phyloP scores from a whole-genome alignment of 2,888 invertebrate species.

The Andrena fulva region DNA sequence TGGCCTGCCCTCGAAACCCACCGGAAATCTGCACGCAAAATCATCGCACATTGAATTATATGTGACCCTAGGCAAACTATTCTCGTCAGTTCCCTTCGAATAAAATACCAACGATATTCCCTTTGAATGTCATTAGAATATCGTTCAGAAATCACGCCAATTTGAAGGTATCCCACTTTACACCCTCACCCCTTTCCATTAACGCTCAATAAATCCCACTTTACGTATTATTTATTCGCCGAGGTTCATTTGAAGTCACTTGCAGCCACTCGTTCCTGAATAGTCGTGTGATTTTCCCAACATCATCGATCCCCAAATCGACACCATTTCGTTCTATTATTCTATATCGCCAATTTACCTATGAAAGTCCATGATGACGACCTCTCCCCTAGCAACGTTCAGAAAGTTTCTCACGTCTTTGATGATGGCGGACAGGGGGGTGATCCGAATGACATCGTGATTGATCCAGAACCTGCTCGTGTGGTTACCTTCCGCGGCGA shows the following conservation, averaged over 20 bases:
- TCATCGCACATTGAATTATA: not conserved
- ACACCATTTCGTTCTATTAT: not conserved
- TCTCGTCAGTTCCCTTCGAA: not conserved
- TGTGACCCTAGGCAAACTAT: not conserved
- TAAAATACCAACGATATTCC: not conserved
- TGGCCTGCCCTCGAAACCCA: constrained; percentile 87
- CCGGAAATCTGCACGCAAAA: constrained; percentile 87
- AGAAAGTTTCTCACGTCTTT: constrained; percentile 90
- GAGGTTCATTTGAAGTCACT: not conserved
- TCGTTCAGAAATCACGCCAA: not conserved
- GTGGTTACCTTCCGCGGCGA: constrained; percentile 63
- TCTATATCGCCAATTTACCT: constrained; percentile 75
- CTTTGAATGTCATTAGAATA: not conserved
- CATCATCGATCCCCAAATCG: constrained; percentile 28
- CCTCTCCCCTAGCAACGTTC: constrained; percentile 88
- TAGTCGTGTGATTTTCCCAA: not conserved
- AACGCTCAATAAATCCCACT: not conserved
- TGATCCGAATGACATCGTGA: constrained; percentile 90
- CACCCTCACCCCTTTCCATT: not conserved
- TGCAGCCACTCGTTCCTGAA: not conserved
- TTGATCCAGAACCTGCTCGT: constrained; percentile 89
- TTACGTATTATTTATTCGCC: constrained; percentile 4
- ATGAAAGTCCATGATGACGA: constrained; percentile 93
- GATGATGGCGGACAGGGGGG: constrained; percentile 89
- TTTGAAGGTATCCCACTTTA: not conserved